These are phyloP conservation scores for Drosophila mauritiana DNA, from an alignment of 1,140 invertebrate genomes.

Conservation along the genomic window DNA sequence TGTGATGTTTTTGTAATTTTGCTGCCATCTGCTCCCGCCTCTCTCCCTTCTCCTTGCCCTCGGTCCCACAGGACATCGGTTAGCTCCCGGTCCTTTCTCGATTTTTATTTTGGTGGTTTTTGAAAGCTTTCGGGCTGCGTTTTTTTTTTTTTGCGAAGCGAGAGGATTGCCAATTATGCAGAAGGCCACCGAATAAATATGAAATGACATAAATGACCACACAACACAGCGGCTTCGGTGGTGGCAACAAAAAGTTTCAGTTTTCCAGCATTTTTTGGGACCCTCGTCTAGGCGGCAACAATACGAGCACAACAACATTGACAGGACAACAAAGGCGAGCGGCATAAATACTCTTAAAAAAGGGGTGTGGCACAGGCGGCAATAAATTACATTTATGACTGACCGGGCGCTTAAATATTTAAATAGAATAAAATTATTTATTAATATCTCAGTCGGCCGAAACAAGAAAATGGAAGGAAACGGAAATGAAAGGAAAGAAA, in stretches of 20 bases:
- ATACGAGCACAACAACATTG: conserved; percentile 54
- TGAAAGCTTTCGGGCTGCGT: conserved; percentile 27
- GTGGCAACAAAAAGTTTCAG: conserved; percentile 33
- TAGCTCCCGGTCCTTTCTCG: conserved; percentile 13
- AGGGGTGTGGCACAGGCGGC: conserved; percentile 12
- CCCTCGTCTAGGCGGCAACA: conserved; percentile 66
- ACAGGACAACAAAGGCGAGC: conserved; percentile 64
- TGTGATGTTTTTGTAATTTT: conserved; percentile 17
- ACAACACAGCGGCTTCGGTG: conserved; percentile 28
- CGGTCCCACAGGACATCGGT: conserved; percentile 26
- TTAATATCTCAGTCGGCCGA: conserved; percentile 38
- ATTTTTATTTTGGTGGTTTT: conserved; percentile 38
- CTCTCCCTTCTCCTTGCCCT: too few species aligned
- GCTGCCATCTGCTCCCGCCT: conserved; percentile 13
- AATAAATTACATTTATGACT: conserved; percentile 71
- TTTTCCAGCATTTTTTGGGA: conserved; percentile 44
- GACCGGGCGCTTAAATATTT: conserved; percentile 61
- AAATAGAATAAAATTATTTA: conserved; percentile 68
- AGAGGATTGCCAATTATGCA: conserved; percentile 72
- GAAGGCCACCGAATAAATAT: conserved; percentile 74
- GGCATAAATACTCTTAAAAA: conserved; percentile 54
- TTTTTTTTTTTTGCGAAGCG: conserved; percentile 16
- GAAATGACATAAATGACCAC: conserved; percentile 77
- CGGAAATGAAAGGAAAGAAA: background rate
- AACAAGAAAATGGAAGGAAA: conserved; percentile 1